phyloP scores from a whole-genome alignment of 53 echinoderm and acorn worm genomes.

The Patiria pectinifera region DNA sequence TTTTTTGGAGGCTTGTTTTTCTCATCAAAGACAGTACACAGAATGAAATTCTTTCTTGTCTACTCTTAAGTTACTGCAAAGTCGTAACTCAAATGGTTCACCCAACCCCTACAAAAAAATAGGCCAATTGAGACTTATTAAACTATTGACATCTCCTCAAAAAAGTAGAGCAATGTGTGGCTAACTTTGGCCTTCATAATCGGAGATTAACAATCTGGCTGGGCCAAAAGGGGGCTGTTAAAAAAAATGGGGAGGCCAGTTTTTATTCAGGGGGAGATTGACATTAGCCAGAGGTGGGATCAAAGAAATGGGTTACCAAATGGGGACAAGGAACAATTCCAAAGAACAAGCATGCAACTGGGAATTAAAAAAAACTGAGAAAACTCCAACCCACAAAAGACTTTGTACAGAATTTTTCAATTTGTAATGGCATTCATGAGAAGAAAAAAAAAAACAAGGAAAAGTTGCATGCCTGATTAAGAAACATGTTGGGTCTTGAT shows the following conservation, averaged over 20 bases:
- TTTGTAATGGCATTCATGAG: too few species aligned
- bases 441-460: background rate
- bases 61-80: background rate
- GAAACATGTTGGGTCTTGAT: too few species aligned
- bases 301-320: constrained; percentile 37
- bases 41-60: background rate
- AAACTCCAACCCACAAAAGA: too few species aligned
- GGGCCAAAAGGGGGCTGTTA: constrained; percentile 51
- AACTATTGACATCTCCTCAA: constrained; percentile 19
- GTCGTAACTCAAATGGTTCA: constrained; percentile 41
- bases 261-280: constrained; percentile 30
- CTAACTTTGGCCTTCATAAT: constrained; percentile 29
- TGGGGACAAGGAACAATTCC: background rate
- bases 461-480: too few species aligned
- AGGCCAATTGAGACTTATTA: constrained; percentile 60
- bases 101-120: background rate
- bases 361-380: too few species aligned
- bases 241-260: constrained; percentile 15
- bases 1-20: background rate
- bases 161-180: constrained; percentile 48
- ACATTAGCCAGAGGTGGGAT: constrained; percentile 39
- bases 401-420: too few species aligned
- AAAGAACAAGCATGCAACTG: background rate
- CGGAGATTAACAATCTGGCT: constrained; percentile 38
- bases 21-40: background rate